Base-by-base conservation (phyloP, 2,113 vertebrate species). In the Anolis carolinensis region DNA sequence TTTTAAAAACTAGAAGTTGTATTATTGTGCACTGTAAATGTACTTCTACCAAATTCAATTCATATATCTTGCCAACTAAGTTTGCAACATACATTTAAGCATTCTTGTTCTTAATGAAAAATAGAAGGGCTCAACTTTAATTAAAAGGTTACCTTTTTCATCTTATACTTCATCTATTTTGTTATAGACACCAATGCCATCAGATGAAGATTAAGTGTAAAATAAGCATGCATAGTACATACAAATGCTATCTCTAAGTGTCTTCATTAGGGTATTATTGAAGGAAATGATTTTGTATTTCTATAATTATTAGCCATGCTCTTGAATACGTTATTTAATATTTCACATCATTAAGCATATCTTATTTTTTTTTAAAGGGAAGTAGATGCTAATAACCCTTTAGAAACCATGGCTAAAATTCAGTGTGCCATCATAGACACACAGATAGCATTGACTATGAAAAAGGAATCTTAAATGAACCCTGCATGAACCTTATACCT, bases 1-100 rank as follows among this genome's bases (percentile, higher is more conserved):
- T 93, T 95, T 92, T 92, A 89, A 91, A 95, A 95, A 95, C 92
- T 93, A 94, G 81, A 84, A 89, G 95, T 94, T 87, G 50, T 94
- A 93, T 93, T 95, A 82, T 5, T 92, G 82, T 92, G 79, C 87
- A 89, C 84, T 90, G 39, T 76, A 85, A 90, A 95, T 89, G 85
- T 86, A 80, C 79, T 85, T 92, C 88, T 80, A 84, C 90, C 89
- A 86, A 20, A 88, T 83, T 86, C 65, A 82, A 88, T 62, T 86
- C 73, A 81, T 79, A 20, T 68, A 88, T 74, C 10, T 27, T 88
- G 30, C 30, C 59, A 84, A 36, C 63, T 44, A 81, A n/a, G 36
- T 1, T 0, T 30, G 0, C 44, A 63, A 59, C 48, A 48, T 70
- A 13, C 7, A n/a, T 89, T 78, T 65, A 4, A 75, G 75, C 59